Evolutionary conservation across 2,797 vertebrate genomes (phyloP).

Genomic region (Pseudomugil gertrudae): DNA sequence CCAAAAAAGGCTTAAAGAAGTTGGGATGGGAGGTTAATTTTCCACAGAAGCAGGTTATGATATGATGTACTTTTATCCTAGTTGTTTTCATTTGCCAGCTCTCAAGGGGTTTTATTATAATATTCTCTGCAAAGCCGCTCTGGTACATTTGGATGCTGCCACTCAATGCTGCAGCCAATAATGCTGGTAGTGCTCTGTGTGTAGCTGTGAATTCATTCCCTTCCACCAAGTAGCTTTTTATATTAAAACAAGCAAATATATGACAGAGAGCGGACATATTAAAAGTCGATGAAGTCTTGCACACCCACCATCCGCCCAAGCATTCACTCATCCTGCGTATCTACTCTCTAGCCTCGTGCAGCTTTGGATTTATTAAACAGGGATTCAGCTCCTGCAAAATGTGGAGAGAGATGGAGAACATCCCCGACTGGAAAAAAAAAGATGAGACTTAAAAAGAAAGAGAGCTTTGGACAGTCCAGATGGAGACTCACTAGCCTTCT

Average conservation of each 20-base stretch:
- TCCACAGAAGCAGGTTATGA: conserved; percentile 60
- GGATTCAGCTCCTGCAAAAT: conserved; percentile 56
- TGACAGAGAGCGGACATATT: conserved; percentile 72
- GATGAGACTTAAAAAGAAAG: conserved; percentile 30
- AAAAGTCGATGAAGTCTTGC: conserved; percentile 66
- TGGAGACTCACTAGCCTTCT: conserved; percentile 67
- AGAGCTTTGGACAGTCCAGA: conserved; percentile 61
- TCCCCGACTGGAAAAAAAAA: conserved; percentile 29
- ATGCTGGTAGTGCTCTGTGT: conserved; percentile 45
- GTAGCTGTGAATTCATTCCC: conserved; percentile 65
- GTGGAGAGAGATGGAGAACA: conserved; percentile 48
- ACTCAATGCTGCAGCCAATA: conserved; percentile 75
- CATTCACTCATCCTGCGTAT: conserved; percentile 28
- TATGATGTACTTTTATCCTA: conserved; percentile 62
- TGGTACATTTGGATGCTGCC: conserved; percentile 73
- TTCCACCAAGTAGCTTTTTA: conserved; percentile 72
- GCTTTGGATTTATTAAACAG: conserved; percentile 67
- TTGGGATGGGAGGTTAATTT: conserved; percentile 47
- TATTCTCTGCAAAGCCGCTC: conserved; percentile 63
- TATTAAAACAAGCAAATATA: conserved; percentile 81
- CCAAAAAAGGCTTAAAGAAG: conserved; percentile 34
- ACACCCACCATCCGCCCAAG: conserved; percentile 21
- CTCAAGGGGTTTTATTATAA: conserved; percentile 73
- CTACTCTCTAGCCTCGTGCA: conserved; percentile 10
- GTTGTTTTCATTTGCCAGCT: conserved; percentile 77